Percentiles rank a stretch among this genome's conserved stretches.
Evolutionary conservation across 2,113 vertebrate species (phyloP).

Genomic region (Motacilla alba): DNA sequence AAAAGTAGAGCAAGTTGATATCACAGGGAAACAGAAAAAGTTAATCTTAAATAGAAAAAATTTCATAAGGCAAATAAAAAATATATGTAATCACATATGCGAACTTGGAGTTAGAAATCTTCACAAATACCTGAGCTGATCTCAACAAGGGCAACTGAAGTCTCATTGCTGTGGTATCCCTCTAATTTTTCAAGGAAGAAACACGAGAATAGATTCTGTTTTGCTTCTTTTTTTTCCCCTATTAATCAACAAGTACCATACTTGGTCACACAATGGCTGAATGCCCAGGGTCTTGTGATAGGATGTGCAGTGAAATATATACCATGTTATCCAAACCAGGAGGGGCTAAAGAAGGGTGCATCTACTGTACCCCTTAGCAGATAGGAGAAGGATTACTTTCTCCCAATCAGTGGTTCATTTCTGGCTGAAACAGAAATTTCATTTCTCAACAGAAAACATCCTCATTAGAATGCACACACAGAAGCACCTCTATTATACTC

Average conservation of each 20-base stretch:
- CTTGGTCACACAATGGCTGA: not conserved
- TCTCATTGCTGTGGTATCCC: not conserved
- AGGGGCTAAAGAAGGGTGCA: not conserved
- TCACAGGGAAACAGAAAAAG: not conserved
- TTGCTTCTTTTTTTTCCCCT: not conserved
- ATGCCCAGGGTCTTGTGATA: not conserved
- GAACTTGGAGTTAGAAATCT: not conserved
- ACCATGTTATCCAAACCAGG: not conserved
- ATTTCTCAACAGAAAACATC: not conserved
- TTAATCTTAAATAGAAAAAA: not conserved
- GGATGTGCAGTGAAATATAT: not conserved
- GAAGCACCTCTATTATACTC: not conserved
- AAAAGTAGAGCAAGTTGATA: fast-evolving
- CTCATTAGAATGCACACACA: not conserved
- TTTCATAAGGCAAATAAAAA: not conserved
- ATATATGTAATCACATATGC: not conserved
- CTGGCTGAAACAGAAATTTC: not conserved
- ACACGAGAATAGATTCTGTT: not conserved
- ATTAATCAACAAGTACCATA: not conserved
- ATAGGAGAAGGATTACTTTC: not conserved
- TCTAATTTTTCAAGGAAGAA: not conserved
- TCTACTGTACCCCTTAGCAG: not conserved
- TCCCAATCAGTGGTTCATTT: not conserved
- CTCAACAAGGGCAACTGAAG: not conserved
- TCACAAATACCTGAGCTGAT: not conserved